Percentiles rank a stretch among this genome's conserved stretches.
Evolutionary conservation across 2,113 vertebrate species (phyloP).

Genomic region (Carassius carassius): DNA sequence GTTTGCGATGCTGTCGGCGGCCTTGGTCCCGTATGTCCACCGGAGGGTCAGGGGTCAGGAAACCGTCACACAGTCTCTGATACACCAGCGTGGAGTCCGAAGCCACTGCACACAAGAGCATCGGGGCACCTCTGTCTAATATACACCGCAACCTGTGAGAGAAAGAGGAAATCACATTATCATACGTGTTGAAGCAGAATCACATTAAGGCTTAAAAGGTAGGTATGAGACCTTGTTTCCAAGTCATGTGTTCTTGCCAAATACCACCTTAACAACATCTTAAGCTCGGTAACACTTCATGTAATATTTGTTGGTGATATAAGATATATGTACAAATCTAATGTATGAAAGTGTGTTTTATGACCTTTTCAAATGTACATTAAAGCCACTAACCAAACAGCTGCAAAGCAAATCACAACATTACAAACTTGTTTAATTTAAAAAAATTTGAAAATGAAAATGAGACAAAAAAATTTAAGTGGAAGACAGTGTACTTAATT

Average conservation of each 20-base stretch:
- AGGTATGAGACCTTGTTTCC: background rate
- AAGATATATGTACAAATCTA: background rate
- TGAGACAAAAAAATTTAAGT: background rate
- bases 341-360: too few species aligned
- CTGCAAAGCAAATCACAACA: background rate
- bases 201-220: background rate
- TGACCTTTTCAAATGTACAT: too few species aligned
- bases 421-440: too few species aligned
- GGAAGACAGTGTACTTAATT: background rate
- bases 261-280: background rate
- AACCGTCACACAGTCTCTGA: conserved; percentile 88
- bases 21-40: conserved; percentile 71
- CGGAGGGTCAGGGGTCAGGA: conserved; percentile 88
- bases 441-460: background rate
- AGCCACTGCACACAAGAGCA: conserved; percentile 86
- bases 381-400: background rate
- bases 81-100: conserved; percentile 94
- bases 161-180: background rate
- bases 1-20: conserved; percentile 73
- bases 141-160: conserved; percentile 70
- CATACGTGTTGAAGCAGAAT: background rate
- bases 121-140: conserved; percentile 64
- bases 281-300: background rate
- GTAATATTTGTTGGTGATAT: background rate
- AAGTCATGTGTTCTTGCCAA: background rate